Evolutionary conservation across 2,797 vertebrate genomes (phyloP), one percentile per base, ranked within the genome.

Genomic region (Cryptoprocta ferox): DNA sequence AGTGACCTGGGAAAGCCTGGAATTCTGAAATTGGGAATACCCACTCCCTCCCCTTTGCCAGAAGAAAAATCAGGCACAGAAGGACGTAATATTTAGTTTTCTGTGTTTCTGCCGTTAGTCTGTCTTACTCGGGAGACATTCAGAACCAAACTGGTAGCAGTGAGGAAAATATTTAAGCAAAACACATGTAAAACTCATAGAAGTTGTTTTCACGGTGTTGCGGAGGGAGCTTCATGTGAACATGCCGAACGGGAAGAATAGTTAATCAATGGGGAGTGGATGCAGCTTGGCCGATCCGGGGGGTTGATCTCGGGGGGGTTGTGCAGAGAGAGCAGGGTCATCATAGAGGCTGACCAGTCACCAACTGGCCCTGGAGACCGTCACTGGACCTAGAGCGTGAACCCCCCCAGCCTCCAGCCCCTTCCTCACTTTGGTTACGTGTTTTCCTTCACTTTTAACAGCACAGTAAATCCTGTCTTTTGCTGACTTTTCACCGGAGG

Each of bases 401-500:
- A 71, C 2, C 11, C 63, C 82, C 53, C 39, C 73, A 8, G 0
- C 86, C 35, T 65, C 61, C 59, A 6, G 0, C 18, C 4, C 1
- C 9, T n/a, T 13, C 2, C 45, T 39, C 50, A 73, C 59, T 30
- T 39, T 35, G 10, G 0, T 35, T 2, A 24, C 6, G 2, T 28
- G 32, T 85, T 91, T 86, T 59, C 63, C 75, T 90, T 93, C 42
- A 19, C 68, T 85, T 76, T 30, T 30, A 80, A 48, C 45, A 50
- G 56, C 75, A 26, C 65, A 32, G 42, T 88, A 91, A 91, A 73
- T 96, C 68, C 81, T 59, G 79, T 91, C 39, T 79, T 87, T 68
- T 68, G 80, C 61, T 61, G 83, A 93, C 89, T 39, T 95, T 94
- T 84, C 79, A 91, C 59, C 84, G 89, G 95, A 94, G 83, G 95